Evolutionary conservation across 2,797 vertebrate species (phyloP).

Genomic region (Lerista edwardsae): DNA sequence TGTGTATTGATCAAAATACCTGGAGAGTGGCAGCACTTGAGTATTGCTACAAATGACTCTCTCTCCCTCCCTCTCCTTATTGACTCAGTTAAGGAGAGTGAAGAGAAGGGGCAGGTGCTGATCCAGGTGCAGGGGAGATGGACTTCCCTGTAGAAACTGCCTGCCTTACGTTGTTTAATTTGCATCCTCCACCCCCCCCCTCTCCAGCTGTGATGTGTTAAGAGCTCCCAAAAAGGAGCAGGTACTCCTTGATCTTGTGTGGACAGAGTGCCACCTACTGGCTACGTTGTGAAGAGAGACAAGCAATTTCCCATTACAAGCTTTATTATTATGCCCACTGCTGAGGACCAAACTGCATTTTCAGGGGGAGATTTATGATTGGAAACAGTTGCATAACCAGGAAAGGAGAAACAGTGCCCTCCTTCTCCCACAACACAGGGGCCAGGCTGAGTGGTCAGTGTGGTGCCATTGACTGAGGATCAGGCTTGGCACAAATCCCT

Average conservation of each 20-base stretch:
- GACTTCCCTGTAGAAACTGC: constrained; percentile 8
- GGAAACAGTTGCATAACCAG: too few species aligned
- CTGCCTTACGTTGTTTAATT: constrained; percentile 5
- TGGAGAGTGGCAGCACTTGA: constrained; percentile 5
- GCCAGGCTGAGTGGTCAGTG: too few species aligned
- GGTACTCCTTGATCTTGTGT: background rate
- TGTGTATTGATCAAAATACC: constrained; percentile 10
- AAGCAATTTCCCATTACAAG: background rate
- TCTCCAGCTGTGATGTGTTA: background rate
- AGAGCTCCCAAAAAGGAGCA: background rate
- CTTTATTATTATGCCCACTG: background rate
- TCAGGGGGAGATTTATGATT: background rate
- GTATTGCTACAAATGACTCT: background rate
- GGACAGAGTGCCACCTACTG: constrained; percentile 43
- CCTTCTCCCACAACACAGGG: too few species aligned
- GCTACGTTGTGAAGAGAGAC: background rate
- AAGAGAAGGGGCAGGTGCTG: constrained; percentile 46
- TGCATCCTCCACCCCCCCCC: background rate
- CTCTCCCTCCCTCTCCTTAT: constrained; percentile 5
- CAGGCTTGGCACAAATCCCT: too few species aligned
- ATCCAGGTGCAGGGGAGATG: constrained; percentile 42
- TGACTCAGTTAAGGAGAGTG: constrained; percentile 32
- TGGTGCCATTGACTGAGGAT: too few species aligned
- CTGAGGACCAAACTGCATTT: background rate
- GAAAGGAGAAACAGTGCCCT: too few species aligned